Conservation (phyloP, 1,140 invertebrate species). For the Cecropterus lyciades region DNA sequence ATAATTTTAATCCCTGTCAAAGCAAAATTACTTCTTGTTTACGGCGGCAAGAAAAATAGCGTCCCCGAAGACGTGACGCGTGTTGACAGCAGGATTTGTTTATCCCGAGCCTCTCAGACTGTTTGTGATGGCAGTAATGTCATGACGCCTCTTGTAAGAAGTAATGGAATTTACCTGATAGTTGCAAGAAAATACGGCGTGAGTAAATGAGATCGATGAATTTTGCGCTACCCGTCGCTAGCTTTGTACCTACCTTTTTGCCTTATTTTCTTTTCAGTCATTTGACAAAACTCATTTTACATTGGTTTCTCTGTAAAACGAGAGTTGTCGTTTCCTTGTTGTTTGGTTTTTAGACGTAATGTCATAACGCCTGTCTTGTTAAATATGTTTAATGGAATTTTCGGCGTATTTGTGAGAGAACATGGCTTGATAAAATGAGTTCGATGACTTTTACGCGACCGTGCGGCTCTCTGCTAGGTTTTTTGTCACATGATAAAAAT, state of each 20-base stretch:
- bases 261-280: neutral
- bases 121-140: conserved; percentile 57
- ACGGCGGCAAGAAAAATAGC: conserved; percentile 53
- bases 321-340: too few relatives aligned
- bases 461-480: too few relatives aligned
- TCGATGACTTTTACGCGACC: too few relatives aligned
- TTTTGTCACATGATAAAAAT: too few relatives aligned
- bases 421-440: too few relatives aligned
- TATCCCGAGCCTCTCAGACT: conserved; percentile 44
- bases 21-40: conserved; percentile 57
- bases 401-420: too few relatives aligned
- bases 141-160: conserved; percentile 42
- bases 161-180: conserved; percentile 39
- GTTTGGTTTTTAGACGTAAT: too few relatives aligned
- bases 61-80: conserved; percentile 48
- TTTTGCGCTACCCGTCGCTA: conserved; percentile 1
- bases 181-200: conserved; percentile 25
- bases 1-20: conserved; percentile 59
- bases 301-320: too few relatives aligned
- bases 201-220: conserved; percentile 22
- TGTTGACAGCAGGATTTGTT: conserved; percentile 65
- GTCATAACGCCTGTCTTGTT: too few relatives aligned
- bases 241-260: neutral
- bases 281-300: too few relatives aligned
- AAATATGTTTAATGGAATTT: too few relatives aligned